A percentile compares a stretch with the other conserved stretches of the same genome.
Evolutionary conservation across 2,888 invertebrate genomes (phyloP).

Genomic region (Diplazon laetatorius): DNA sequence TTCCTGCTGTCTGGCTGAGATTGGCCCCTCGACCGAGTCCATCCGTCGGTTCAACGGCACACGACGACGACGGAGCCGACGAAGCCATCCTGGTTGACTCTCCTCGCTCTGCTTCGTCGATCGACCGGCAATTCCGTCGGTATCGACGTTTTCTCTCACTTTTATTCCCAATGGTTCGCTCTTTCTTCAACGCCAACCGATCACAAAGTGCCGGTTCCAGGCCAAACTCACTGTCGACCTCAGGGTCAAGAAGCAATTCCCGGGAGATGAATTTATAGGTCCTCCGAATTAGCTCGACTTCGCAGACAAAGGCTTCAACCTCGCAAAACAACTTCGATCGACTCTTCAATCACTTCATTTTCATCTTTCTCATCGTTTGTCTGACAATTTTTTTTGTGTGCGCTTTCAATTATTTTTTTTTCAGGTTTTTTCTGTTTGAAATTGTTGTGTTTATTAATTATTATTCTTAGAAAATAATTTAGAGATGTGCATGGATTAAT

Average conservation of each 20-base stretch:
- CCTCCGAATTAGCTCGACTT: slow-evolving; percentile 74
- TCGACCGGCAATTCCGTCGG: slow-evolving; percentile 46
- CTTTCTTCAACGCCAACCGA: slow-evolving; percentile 53
- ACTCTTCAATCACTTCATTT: too few species aligned
- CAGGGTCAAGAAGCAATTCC: slow-evolving; percentile 77
- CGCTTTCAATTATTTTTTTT: too few species aligned
- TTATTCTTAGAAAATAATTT: too few species aligned
- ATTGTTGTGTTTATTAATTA: too few species aligned
- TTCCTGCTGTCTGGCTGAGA: slow-evolving; percentile 50
- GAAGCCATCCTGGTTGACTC: slow-evolving; percentile 8
- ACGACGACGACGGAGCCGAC: slow-evolving; percentile 4
- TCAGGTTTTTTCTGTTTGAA: too few species aligned
- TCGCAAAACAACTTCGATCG: too few species aligned
- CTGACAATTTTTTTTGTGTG: too few species aligned
- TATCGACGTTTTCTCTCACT: slow-evolving; percentile 43
- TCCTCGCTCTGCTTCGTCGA: slow-evolving; percentile 42
- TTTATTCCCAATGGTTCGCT: not conserved
- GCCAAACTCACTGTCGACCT: slow-evolving; percentile 60
- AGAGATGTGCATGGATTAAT: too few species aligned
- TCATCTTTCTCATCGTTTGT: too few species aligned
- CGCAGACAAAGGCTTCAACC: too few species aligned
- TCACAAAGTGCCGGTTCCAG: too few species aligned
- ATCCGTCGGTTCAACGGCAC: slow-evolving; percentile 12
- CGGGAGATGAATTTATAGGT: slow-evolving; percentile 77
- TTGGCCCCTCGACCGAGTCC: slow-evolving; percentile 29